Percentiles rank a stretch among this genome's conserved stretches.
These are phyloP conservation scores for Eucera pruinosa DNA, from an alignment of 2,888 invertebrate species.

Conservation along the genomic window DNA sequence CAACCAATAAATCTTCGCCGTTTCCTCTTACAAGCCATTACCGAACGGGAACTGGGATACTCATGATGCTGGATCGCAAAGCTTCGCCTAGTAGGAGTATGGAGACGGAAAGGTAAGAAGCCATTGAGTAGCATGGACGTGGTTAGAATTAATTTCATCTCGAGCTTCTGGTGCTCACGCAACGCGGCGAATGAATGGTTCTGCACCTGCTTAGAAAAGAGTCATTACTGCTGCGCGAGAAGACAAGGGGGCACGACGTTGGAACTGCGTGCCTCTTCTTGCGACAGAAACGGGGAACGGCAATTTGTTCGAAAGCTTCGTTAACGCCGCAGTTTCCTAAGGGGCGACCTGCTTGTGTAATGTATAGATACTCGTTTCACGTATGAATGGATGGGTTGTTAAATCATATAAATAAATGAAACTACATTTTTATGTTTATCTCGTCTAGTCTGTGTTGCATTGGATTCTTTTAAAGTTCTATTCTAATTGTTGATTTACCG, in stretches of 20 bases:
- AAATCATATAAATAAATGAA: neutral
- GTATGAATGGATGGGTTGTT: neutral
- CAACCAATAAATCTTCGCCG: conserved; percentile 80
- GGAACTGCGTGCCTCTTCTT: neutral
- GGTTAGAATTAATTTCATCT: conserved; percentile 72
- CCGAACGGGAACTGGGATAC: conserved; percentile 72
- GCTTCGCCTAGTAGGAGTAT: conserved; percentile 24
- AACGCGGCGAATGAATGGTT: conserved; percentile 63
- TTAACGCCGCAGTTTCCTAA: conserved; percentile 1
- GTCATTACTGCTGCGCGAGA: conserved; percentile 38
- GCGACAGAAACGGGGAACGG: conserved; percentile 14
- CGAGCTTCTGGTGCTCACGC: conserved; percentile 56
- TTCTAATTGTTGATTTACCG: too few relatives aligned
- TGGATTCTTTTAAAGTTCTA: too few relatives aligned
- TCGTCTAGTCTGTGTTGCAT: too few relatives aligned
- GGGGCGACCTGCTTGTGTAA: neutral
- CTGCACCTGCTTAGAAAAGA: conserved; percentile 63
- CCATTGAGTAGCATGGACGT: conserved; percentile 69
- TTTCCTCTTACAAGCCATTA: conserved; percentile 82
- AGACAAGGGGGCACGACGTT: conserved; percentile 32
- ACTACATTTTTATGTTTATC: too few relatives aligned
- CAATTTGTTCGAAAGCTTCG: conserved; percentile 35
- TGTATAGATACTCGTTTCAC: neutral
- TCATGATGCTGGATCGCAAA: conserved; percentile 31
- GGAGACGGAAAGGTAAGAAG: conserved; percentile 66